Evolutionary conservation across 2,888 invertebrate genomes (phyloP).

Genomic region (Palloptera scutellata): DNA sequence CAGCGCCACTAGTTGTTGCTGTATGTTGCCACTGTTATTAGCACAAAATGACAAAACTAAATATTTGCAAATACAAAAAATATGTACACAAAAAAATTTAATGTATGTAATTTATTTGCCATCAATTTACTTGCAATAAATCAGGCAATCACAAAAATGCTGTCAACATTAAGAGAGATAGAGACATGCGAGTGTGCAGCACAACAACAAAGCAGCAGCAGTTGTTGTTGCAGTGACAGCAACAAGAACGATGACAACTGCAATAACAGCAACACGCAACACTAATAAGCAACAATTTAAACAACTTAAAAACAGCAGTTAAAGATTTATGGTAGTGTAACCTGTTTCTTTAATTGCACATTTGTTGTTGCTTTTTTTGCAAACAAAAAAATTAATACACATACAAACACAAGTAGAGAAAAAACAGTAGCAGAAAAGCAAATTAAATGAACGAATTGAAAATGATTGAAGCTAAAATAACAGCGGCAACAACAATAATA

Average conservation of each 20-base stretch:
- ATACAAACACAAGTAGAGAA: too few relatives aligned
- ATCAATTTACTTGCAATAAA: constrained; percentile 59
- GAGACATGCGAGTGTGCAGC: constrained; percentile 33
- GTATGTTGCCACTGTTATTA: too few relatives aligned
- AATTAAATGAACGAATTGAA: too few relatives aligned
- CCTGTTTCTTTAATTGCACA: constrained; percentile 64
- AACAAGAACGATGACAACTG: constrained; percentile 21
- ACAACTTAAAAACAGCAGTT: constrained; percentile 45
- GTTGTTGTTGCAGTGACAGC: constrained; percentile 33
- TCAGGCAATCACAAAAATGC: constrained; percentile 62
- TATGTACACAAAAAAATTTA: not conserved
- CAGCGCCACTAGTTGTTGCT: too few relatives aligned
- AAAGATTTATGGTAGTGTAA: constrained; percentile 47
- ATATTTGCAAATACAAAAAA: too few relatives aligned
- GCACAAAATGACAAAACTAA: too few relatives aligned
- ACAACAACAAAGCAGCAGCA: constrained; percentile 18
- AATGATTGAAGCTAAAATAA: constrained; percentile 24
- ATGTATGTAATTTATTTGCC: constrained; percentile 45
- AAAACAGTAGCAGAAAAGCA: too few relatives aligned
- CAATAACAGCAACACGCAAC: constrained; percentile 49
- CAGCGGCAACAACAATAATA: constrained; percentile 14
- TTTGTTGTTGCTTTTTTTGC: constrained; percentile 42
- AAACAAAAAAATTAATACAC: not conserved
- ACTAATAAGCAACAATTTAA: not conserved
- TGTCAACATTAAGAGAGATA: constrained; percentile 49